Evolutionary conservation across 1,140 invertebrate genomes (phyloP).

Genomic region (Sitophilus oryzae): DNA sequence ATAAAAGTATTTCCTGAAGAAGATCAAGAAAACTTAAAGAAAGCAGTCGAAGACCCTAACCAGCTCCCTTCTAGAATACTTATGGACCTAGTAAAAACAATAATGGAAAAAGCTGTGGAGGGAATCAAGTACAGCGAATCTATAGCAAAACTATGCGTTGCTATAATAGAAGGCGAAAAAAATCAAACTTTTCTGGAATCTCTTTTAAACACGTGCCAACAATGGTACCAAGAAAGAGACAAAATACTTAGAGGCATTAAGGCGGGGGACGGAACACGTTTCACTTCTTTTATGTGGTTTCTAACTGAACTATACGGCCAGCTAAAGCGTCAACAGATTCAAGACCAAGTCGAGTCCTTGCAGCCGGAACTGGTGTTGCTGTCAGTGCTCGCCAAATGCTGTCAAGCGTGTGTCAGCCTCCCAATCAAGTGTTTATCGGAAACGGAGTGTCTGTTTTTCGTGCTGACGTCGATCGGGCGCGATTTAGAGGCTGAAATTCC

Average conservation of each 20-base stretch:
- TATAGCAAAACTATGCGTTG: constrained; percentile 73
- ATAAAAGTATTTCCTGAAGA: constrained; percentile 66
- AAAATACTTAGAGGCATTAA: constrained; percentile 51
- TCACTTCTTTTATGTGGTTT: constrained; percentile 81
- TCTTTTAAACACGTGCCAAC: constrained; percentile 79
- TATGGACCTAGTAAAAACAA: constrained; percentile 77
- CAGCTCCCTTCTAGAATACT: constrained; percentile 66
- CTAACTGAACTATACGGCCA: constrained; percentile 84
- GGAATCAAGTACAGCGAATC: constrained; percentile 70
- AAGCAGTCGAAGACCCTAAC: constrained; percentile 75
- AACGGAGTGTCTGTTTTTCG: constrained; percentile 80
- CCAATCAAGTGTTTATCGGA: constrained; percentile 72
- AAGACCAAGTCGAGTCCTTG: constrained; percentile 59
- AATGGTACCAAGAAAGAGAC: constrained; percentile 82
- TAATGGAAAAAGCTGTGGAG: constrained; percentile 72
- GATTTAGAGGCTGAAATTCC: constrained; percentile 78
- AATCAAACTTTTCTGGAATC: constrained; percentile 84
- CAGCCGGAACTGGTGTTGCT: constrained; percentile 68
- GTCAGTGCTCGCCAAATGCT: constrained; percentile 76
- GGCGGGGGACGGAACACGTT: constrained; percentile 56
- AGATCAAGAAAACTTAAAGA: constrained; percentile 63
- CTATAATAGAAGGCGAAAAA: constrained; percentile 79
- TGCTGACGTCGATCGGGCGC: constrained; percentile 77
- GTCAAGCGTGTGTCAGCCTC: constrained; percentile 72
- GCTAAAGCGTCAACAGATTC: constrained; percentile 67